A percentile compares a stretch with the other conserved stretches of the same genome.
Evolutionary conservation across 2,113 vertebrate genomes (phyloP).

Genomic region (Nannospalax galili): DNA sequence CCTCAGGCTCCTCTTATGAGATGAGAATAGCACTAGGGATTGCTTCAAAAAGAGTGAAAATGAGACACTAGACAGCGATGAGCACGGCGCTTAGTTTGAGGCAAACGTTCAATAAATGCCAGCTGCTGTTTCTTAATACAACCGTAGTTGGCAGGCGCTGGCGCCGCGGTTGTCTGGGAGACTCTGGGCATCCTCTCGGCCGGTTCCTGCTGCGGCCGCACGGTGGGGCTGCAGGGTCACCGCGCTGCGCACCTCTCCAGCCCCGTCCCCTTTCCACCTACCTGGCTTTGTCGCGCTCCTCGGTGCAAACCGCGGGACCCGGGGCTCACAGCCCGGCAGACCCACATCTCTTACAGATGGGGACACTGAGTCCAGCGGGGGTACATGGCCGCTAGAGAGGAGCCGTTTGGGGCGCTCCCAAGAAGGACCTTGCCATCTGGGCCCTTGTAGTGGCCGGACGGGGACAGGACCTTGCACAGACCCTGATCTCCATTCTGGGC

Average conservation of each 20-base stretch:
- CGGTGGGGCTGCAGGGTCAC: constrained; percentile 46
- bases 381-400: neutral
- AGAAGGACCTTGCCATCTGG: neutral
- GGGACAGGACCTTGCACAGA: neutral
- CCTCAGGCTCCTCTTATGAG: neutral
- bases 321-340: neutral
- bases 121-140: neutral
- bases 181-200: neutral
- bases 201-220: neutral
- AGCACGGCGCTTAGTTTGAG: neutral
- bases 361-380: neutral
- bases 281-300: too few relatives aligned
- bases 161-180: neutral
- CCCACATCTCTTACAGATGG: neutral
- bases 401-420: neutral
- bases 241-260: neutral
- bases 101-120: neutral
- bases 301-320: neutral
- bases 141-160: neutral
- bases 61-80: neutral
- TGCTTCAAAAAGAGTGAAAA: neutral
- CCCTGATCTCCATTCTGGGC: neutral
- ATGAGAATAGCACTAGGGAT: neutral
- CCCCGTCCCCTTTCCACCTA: neutral
- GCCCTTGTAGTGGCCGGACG: neutral